Evolutionary conservation across 2,113 vertebrate species (phyloP).

Genomic region (Phylloscopus whistleri): DNA sequence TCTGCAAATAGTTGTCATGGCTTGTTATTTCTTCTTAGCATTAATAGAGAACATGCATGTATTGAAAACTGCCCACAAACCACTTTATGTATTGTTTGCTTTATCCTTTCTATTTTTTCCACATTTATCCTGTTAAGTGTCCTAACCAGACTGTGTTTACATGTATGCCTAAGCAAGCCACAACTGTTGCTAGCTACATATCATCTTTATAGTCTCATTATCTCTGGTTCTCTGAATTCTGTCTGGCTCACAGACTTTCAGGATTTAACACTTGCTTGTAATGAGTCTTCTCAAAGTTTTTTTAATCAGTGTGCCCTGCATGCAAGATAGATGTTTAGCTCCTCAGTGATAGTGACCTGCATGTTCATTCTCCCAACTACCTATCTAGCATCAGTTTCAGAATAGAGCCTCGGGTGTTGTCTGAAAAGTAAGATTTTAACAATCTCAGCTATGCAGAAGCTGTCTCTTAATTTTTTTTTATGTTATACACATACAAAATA

Average conservation of each 20-base stretch:
- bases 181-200: conserved; percentile 20
- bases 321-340: background rate
- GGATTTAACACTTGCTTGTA: conserved; percentile 26
- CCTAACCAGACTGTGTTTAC: conserved; percentile 35
- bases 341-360: background rate
- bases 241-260: background rate
- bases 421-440: background rate
- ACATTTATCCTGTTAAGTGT: background rate
- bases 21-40: background rate
- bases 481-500: background rate
- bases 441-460: background rate
- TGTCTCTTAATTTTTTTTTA: background rate
- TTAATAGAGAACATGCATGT: background rate
- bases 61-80: background rate
- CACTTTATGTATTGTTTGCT: background rate
- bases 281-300: background rate
- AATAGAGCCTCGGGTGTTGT: background rate
- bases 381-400: background rate
- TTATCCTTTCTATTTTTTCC: background rate
- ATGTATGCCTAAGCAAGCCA: conserved; percentile 20
- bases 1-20: background rate
- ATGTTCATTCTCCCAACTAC: background rate
- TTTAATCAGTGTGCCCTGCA: background rate
- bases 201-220: conserved; percentile 27
- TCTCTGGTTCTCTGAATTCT: background rate